Conservation (phyloP, 2,888 invertebrate genomes). For the Emmelina monodactyla region DNA sequence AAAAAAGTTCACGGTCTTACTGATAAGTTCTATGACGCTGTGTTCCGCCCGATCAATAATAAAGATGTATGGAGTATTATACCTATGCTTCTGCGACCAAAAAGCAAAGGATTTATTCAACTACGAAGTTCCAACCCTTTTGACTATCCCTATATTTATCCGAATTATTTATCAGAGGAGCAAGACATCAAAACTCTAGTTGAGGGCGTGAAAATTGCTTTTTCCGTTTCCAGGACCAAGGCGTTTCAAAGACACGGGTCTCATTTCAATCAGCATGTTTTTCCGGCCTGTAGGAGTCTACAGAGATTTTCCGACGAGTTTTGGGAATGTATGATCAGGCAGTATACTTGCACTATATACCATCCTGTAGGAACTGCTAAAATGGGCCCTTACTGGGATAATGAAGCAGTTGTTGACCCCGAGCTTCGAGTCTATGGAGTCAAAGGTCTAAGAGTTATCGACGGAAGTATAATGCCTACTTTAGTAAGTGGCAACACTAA, state of each 20-base stretch:
- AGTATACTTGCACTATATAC: constrained; percentile 84
- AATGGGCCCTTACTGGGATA: constrained; percentile 90
- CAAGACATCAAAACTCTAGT: constrained; percentile 81
- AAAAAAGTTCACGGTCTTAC: constrained; percentile 81
- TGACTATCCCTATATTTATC: constrained; percentile 88
- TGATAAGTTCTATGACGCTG: constrained; percentile 75
- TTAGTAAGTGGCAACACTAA: constrained; percentile 87
- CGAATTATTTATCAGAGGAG: constrained; percentile 86
- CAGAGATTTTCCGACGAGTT: constrained; percentile 76
- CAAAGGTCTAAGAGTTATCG: constrained; percentile 79
- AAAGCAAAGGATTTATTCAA: constrained; percentile 82
- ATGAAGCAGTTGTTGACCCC: constrained; percentile 83
- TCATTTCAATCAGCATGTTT: constrained; percentile 71
- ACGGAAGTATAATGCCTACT: constrained; percentile 88
- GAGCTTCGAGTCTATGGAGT: constrained; percentile 82
- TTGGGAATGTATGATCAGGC: constrained; percentile 88
- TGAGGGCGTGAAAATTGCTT: constrained; percentile 85
- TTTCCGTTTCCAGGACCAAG: constrained; percentile 80
- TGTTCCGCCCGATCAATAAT: constrained; percentile 78
- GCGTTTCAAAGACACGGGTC: constrained; percentile 80
- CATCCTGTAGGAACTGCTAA: constrained; percentile 89
- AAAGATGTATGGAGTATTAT: constrained; percentile 85
- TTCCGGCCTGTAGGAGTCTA: constrained; percentile 79
- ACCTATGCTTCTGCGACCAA: constrained; percentile 84
- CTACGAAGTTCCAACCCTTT: constrained; percentile 84